Evolutionary conservation across 2,113 vertebrate genomes (phyloP), one percentile per base, ranked within the genome.

Genomic region (Gulo gulo): DNA sequence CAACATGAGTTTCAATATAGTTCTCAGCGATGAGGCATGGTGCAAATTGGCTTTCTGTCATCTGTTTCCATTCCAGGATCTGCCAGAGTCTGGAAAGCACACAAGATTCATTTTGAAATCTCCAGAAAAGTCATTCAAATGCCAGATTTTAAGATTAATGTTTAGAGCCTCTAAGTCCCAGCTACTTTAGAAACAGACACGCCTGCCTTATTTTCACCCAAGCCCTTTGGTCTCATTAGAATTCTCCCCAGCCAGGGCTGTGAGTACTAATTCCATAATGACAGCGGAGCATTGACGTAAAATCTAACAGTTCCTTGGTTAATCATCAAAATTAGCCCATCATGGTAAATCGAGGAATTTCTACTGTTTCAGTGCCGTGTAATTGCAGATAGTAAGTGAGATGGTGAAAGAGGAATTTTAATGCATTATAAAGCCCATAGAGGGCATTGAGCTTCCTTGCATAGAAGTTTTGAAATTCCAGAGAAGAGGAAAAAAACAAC

Each of bases 271-370:
- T 98, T 98, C 94, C 65, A 95, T 97, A 98, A 98, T 98, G 98
- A 98, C 98, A 98, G 97, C 87, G 79, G 92, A 98, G 92, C 94
- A 97, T 24, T 94, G 95, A 97, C 89, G 59, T 99, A 97, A 98
- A 98, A 98, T 98, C 97, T 98, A 98, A 98, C 97, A 95, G 95
- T 98, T 98, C 95, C 98, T 98, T 95, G 92, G 98, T 98, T 98
- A 98, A 98, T 98, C 98, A 99, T 98, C 98, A 98, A 98, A 98
- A 99, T 98, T 98, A 98, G 97, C 94, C 96, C 92, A 94, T 98
- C 96, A 97, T 16, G 0, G 97, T 97, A 96, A 96, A 98, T 97
- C 95, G 91, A 95, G 96, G 87, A 98, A 97, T 78, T 97, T 98
- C 98, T 94, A 97, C 97, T 95, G 42, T 98, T 98, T 98, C 83